Percentiles rank a stretch among this genome's conserved stretches.
Conservation (phyloP, 2,113 vertebrate species). For the Sinocyclocheilus grahami region DNA sequence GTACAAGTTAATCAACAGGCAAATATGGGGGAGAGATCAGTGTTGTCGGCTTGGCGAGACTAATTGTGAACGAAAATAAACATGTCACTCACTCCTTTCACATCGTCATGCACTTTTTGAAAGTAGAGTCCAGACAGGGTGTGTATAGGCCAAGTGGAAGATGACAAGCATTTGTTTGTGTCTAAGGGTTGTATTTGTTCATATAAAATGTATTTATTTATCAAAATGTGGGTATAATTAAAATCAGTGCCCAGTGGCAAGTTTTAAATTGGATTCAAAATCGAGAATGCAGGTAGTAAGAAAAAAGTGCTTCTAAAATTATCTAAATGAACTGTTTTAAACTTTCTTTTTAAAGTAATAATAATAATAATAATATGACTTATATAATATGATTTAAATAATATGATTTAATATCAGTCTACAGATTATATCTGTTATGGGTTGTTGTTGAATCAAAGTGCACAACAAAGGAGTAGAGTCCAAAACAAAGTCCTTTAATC, state of each 20-base stretch:
- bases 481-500: no score
- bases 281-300: background rate
- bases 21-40: background rate
- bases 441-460: background rate
- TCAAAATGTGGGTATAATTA: background rate
- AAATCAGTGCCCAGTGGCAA: background rate
- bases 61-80: slow-evolving; percentile 47
- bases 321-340: background rate
- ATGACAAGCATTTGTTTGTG: slow-evolving; percentile 29
- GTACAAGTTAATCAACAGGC: slow-evolving; percentile 37
- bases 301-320: background rate
- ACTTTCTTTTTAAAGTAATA: background rate
- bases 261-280: background rate
- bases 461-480: no score
- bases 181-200: slow-evolving; percentile 27
- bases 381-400: no score
- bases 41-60: slow-evolving; percentile 32
- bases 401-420: background rate
- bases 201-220: background rate
- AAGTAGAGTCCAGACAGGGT: background rate
- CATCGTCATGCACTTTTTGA: slow-evolving; percentile 11
- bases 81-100: slow-evolving; percentile 35
- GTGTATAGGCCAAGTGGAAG: background rate
- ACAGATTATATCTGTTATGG: background rate
- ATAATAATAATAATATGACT: background rate